These are phyloP conservation scores for Drosophila basisetae DNA, from an alignment of 2,888 invertebrate species.

Conservation along the genomic window DNA sequence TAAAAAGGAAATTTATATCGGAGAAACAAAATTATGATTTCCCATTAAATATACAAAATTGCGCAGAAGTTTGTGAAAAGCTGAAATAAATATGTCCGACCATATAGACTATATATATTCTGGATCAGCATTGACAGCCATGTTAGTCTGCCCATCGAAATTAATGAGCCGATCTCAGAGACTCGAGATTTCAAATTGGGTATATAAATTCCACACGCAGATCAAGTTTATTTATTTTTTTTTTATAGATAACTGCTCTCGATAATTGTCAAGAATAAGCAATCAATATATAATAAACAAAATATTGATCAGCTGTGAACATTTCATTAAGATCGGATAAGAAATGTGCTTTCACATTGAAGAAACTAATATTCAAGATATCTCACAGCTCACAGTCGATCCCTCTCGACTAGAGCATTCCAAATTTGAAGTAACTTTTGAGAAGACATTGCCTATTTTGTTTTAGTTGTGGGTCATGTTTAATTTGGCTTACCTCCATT, in stretches of 20 bases:
- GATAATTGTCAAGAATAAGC: background rate
- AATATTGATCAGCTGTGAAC: background rate
- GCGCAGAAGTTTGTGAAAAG: background rate
- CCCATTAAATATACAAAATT: background rate
- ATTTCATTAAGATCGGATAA: background rate
- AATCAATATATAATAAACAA: background rate
- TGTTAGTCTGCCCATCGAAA: background rate
- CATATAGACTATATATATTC: background rate
- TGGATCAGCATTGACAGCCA: background rate
- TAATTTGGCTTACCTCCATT: conserved; percentile 78
- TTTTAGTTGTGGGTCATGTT: background rate
- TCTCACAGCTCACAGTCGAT: background rate
- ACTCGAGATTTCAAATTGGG: background rate
- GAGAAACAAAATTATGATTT: background rate
- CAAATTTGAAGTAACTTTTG: background rate
- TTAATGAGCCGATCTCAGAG: background rate
- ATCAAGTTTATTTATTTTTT: background rate
- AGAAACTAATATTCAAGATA: background rate
- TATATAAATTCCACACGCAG: background rate
- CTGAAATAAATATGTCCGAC: background rate
- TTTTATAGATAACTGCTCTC: background rate
- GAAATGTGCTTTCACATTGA: background rate
- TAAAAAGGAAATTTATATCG: background rate
- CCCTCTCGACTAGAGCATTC: background rate
- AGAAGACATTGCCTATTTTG: background rate